Evolutionary conservation across 92 coral and sea anemone species (phyloP).

Genomic region (Phenganax subtilis): DNA sequence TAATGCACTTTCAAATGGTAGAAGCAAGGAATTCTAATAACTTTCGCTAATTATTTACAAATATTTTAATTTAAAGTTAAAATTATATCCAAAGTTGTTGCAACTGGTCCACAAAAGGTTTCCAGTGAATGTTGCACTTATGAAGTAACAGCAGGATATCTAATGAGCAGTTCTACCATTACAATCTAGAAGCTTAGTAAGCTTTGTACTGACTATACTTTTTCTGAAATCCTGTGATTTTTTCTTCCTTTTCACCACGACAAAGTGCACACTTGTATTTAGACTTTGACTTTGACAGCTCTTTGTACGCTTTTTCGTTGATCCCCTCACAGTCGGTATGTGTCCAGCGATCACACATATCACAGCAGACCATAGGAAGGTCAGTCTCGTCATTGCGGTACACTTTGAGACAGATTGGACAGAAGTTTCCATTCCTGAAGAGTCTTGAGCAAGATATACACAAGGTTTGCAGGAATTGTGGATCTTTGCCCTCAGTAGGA

Average conservation of each 20-base stretch:
- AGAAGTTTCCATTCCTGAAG: constrained; percentile 90
- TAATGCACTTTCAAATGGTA: too few species aligned
- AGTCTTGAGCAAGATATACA: constrained; percentile 90
- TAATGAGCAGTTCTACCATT: too few species aligned
- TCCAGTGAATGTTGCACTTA: too few species aligned
- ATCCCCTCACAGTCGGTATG: constrained; percentile 98
- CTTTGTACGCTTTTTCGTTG: constrained; percentile 76
- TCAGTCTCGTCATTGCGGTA: constrained; percentile 98
- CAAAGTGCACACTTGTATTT: constrained; percentile 89
- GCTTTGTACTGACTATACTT: constrained; percentile 35
- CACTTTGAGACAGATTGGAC: constrained; percentile 96
- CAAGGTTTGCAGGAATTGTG: constrained; percentile 93
- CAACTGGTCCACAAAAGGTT: too few species aligned
- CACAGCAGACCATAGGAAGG: constrained; percentile 98
- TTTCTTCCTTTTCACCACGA: constrained; percentile 93
- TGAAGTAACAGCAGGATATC: too few species aligned
- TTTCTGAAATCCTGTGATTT: constrained; percentile 84
- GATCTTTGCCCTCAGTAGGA: constrained; percentile 82
- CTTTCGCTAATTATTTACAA: too few species aligned
- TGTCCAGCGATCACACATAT: constrained; percentile 92
- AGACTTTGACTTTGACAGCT: constrained; percentile 80
- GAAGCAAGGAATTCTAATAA: too few species aligned
- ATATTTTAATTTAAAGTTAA: too few species aligned
- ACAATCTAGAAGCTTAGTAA: too few species aligned
- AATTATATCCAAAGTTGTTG: too few species aligned